These are phyloP conservation scores for Meghimatium bilineatum DNA, from an alignment of 2,888 invertebrate species.

Conservation along the genomic window DNA sequence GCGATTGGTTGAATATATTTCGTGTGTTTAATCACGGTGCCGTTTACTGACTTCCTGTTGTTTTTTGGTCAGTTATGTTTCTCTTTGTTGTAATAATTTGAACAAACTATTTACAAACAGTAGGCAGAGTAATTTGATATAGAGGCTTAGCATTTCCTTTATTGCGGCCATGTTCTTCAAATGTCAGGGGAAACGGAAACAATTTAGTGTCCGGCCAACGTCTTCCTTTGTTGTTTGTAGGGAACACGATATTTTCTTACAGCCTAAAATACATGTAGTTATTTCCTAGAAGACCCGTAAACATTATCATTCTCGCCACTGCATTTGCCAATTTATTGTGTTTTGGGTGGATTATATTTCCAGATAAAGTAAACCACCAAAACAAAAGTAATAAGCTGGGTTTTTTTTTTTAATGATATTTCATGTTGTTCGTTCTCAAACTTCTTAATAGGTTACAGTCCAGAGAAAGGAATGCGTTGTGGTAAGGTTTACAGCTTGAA, in stretches of 20 bases:
- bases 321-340: not conserved
- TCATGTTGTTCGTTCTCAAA: too few species aligned
- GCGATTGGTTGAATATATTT: not conserved
- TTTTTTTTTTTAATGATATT: too few species aligned
- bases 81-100: conserved; percentile 22
- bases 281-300: not conserved
- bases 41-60: conserved; percentile 9
- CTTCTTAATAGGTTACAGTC: too few species aligned
- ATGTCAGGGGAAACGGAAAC: not conserved
- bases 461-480: too few species aligned
- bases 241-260: not conserved
- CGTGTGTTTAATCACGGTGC: conserved; percentile 5
- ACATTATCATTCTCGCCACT: not conserved
- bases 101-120: not conserved
- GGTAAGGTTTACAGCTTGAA: too few species aligned
- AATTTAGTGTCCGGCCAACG: not conserved
- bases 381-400: too few species aligned
- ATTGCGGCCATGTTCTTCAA: not conserved
- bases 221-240: not conserved
- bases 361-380: too few species aligned
- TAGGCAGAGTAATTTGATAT: not conserved
- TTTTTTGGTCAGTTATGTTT: not conserved
- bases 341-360: not conserved
- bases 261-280: not conserved
- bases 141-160: not conserved